These are phyloP conservation scores for Neostethus bicornis DNA, from an alignment of 2,797 vertebrate genomes.

Conservation along the genomic window DNA sequence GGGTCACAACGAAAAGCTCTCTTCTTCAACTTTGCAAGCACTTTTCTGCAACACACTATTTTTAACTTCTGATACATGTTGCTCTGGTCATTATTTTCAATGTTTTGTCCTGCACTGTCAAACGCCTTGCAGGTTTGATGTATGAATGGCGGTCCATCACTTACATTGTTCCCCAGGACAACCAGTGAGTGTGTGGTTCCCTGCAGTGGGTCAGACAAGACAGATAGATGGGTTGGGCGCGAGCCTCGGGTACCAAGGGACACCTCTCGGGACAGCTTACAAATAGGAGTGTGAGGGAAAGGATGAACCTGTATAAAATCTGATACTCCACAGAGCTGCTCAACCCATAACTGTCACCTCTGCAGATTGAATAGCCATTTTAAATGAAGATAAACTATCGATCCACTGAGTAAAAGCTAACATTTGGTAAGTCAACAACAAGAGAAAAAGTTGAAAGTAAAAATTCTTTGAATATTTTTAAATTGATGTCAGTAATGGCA, in stretches of 20 bases:
- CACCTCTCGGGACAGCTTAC: constrained; percentile 82
- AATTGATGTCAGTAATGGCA: constrained; percentile 47
- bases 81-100: constrained; percentile 81
- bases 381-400: constrained; percentile 77
- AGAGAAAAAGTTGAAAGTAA: constrained; percentile 42
- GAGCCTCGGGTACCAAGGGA: constrained; percentile 77
- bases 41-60: constrained; percentile 69
- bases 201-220: constrained; percentile 79
- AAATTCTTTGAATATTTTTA: constrained; percentile 58
- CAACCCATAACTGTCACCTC: constrained; percentile 78
- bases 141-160: constrained; percentile 82
- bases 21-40: constrained; percentile 62
- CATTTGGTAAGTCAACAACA: constrained; percentile 60
- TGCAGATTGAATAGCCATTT: constrained; percentile 68
- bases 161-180: constrained; percentile 78
- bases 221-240: constrained; percentile 74
- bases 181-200: constrained; percentile 76
- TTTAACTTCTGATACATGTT: constrained; percentile 81
- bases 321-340: constrained; percentile 78
- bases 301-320: constrained; percentile 81
- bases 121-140: constrained; percentile 78
- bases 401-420: constrained; percentile 64
- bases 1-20: constrained; percentile 56
- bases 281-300: constrained; percentile 80
- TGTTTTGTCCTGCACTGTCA: constrained; percentile 78